Evolutionary conservation across 2,113 vertebrate species (phyloP), one percentile per base, ranked within the genome.

Genomic region (Forbesichthys agassizii): DNA sequence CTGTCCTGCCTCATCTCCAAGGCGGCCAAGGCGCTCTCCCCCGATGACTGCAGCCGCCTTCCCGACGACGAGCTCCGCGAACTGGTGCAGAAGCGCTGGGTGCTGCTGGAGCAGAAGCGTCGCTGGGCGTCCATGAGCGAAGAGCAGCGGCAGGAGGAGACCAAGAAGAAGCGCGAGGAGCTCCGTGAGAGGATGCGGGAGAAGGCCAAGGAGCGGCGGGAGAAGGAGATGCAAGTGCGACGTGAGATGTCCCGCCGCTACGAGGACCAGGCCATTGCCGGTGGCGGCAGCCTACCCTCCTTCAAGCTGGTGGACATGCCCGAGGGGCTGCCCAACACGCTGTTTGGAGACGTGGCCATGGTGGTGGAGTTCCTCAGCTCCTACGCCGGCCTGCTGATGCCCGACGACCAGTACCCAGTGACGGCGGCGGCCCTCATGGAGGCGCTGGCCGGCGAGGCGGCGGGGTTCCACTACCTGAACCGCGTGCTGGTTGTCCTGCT

Each of bases 301-400:
- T 98, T 98, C 81, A 93, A 93, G 59, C 91, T 98, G 33, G 96
- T 98, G 27, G 97, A 99, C 86, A 98, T 96, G 76, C 97, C 98
- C 0, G 98, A 99, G 73, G 96, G 98, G 0, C 84, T 99, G 73
- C 97, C 97, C 66, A 99, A 99, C 68, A 90, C 96, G 0, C 93
- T 98, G 20, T 99, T 99, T 61, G 98, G 98, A 1, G 95, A 98
- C 0, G 92, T 99, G 0, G 96, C 98, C 51, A 96, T 99, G 94
- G 94, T 98, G 0, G 94, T 94, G 11, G 98, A 99, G 65, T 99
- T 99, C 81, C 91, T 99, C 48, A 94, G 95, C 83, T 97, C 96
- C 88, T 99, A 96, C 2, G 93, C 95, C 0, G 96, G 95, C 16
- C 84, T 99, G 0, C 86, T 99, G 66, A 92, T 98, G 86, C 98